Evolutionary conservation across 2,797 vertebrate genomes (phyloP), one percentile per base, ranked within the genome.

Genomic region (Eurystomus glaucurus): DNA sequence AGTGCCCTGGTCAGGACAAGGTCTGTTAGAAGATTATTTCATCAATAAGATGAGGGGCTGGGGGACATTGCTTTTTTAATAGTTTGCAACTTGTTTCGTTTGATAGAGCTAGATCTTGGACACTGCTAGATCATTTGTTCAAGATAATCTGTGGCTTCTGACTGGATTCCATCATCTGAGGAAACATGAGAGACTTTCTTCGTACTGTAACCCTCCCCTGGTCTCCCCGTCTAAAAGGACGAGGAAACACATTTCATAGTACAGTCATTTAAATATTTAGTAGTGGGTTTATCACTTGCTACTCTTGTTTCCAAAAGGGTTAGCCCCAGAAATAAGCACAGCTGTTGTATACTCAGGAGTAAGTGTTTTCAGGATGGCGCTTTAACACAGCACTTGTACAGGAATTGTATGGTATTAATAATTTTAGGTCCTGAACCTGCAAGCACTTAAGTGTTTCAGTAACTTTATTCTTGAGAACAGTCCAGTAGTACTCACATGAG

Each of bases 391-490:
- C 80, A 46, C 86, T 97, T 96, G 74, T 93, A 80, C 43, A 41
- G 81, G 83, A 70, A 74, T 95, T 77, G 35, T 31, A 5, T 14
- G 48, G 84, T 48, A 80, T 95, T 96, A 96, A 68, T 88, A 91
- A 71, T 87, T 92, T 85, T 43, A 72, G 86, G 86, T 94, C 78
- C 84, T 88, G 92, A 96, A 97, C 84, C 86, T 96, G 86, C 78
- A 93, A 96, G 61, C 60, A 54, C 52, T 93, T 96, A 93, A 0
- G 3, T 0, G 0, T 97, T 93, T 97, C 85, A 85, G 71, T 94
- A 91, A 93, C 78, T 93, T 94, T 93, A 94, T 78, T 94, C 95
- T 85, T 80, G 75, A 93, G 86, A 97, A 37, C 64, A 62, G 57
- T 26, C 57, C 51, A 68, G 39, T 51, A 65, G 39, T 71, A 64